These are phyloP conservation scores for Noctua fimbriata DNA, from an alignment of 2,888 invertebrate species.

Conservation along the genomic window DNA sequence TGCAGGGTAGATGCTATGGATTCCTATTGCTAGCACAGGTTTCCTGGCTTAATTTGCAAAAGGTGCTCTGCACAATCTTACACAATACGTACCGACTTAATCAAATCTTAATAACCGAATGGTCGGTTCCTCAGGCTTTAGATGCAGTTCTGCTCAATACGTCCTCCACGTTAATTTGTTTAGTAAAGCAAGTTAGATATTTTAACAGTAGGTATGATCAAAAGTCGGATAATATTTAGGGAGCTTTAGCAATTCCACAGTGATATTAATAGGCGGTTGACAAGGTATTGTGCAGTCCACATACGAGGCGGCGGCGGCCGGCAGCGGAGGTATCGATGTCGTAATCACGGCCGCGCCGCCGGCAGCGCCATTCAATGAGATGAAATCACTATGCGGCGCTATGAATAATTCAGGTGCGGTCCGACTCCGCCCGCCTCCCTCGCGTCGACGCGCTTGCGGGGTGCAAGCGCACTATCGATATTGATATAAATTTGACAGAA, in stretches of 20 bases:
- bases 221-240: neutral
- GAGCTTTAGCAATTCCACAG: conserved; percentile 27
- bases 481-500: conserved; percentile 79
- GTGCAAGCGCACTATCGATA: conserved; percentile 71
- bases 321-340: conserved; percentile 86
- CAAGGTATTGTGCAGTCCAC: conserved; percentile 80
- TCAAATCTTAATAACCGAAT: neutral
- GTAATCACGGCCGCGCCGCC: conserved; percentile 84
- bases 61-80: neutral
- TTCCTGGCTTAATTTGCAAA: neutral
- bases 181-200: neutral
- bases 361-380: conserved; percentile 88
- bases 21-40: neutral
- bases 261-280: conserved; percentile 76
- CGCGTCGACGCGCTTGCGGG: conserved; percentile 59
- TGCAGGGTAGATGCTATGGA: neutral
- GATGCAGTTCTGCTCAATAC: neutral
- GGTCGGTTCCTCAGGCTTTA: neutral
- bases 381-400: conserved; percentile 89
- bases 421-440: conserved; percentile 70
- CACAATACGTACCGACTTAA: neutral
- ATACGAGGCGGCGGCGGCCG: conserved; percentile 69
- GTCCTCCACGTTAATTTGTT: neutral
- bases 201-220: neutral
- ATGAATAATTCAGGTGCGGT: conserved; percentile 89